These are phyloP conservation scores for Pogonognathellus flavescens DNA, from an alignment of 1,140 invertebrate genomes.

Conservation along the genomic window DNA sequence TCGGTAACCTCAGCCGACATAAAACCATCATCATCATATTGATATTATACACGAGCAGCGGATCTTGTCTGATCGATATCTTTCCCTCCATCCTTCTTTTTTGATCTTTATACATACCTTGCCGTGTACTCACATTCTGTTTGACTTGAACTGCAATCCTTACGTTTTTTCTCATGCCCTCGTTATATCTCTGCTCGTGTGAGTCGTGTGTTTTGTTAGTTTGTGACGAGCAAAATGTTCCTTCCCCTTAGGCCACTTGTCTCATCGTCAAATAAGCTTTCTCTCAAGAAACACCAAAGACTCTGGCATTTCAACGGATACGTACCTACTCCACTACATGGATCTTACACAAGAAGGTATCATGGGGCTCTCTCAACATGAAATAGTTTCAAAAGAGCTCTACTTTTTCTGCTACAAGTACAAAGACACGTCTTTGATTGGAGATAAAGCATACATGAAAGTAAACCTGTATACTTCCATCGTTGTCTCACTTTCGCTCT, in stretches of 20 bases:
- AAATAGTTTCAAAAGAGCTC: neutral
- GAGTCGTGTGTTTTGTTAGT: conserved; percentile 6
- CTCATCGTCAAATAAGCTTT: neutral
- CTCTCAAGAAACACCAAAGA: neutral
- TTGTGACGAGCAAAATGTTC: neutral
- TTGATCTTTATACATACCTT: neutral
- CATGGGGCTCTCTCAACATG: neutral
- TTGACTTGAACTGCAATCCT: neutral
- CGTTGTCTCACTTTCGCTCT: too few species aligned
- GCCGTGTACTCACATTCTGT: neutral
- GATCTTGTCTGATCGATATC: conserved; percentile 37
- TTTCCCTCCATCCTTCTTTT: conserved; percentile 2
- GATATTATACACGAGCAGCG: conserved; percentile 34
- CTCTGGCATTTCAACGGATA: neutral
- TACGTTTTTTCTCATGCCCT: neutral
- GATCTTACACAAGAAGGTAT: neutral
- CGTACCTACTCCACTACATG: neutral
- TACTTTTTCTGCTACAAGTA: neutral
- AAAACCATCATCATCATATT: conserved; percentile 41
- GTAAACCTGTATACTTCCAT: too few species aligned
- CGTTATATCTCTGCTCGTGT: neutral
- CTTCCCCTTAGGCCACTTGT: conserved; percentile 9
- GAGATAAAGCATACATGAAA: neutral
- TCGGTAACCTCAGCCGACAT: conserved; percentile 28
- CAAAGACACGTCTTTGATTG: neutral